A percentile compares a stretch with the other conserved stretches of the same genome.
phyloP scores from a whole-genome alignment of 2,888 invertebrate species.

The Nineta flava region DNA sequence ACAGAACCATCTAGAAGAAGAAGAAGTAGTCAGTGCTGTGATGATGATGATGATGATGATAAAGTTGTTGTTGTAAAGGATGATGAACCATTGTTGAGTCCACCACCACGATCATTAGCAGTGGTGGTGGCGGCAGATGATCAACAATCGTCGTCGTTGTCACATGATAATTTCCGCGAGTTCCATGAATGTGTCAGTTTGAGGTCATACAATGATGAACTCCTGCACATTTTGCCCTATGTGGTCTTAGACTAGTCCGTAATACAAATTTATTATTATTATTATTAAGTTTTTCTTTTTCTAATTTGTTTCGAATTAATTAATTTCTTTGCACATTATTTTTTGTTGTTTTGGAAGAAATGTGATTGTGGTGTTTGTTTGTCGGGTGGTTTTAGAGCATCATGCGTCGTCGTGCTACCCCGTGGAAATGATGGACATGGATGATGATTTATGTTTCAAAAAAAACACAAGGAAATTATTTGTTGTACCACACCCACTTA shows the following conservation, averaged over 20 bases:
- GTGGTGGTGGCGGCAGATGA: conserved; percentile 9
- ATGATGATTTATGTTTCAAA: too few species aligned
- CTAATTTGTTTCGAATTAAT: background rate
- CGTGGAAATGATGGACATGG: too few species aligned
- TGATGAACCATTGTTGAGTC: conserved; percentile 6
- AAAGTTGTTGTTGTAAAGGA: background rate
- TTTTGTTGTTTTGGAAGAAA: too few species aligned
- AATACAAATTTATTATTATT: conserved; percentile 2
- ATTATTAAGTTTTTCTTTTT: background rate
- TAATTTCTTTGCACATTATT: background rate
- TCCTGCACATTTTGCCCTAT: conserved; percentile 87
- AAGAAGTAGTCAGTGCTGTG: conserved; percentile 16
- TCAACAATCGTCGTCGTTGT: conserved; percentile 18
- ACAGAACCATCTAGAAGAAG: conserved; percentile 1
- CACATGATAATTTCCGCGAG: conserved; percentile 53
- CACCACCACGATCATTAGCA: too few species aligned
- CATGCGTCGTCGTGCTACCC: too few species aligned
- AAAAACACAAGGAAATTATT: too few species aligned
- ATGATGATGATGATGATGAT: conserved; percentile 12
- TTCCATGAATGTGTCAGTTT: conserved; percentile 79
- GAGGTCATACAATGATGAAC: conserved; percentile 57
- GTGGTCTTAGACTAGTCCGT: conserved; percentile 61
- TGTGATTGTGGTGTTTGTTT: too few species aligned
- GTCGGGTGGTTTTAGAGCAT: too few species aligned
- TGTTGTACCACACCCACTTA: too few species aligned